Evolutionary conservation across 1,140 invertebrate species (phyloP).

Genomic region (Drosophila dunni): DNA sequence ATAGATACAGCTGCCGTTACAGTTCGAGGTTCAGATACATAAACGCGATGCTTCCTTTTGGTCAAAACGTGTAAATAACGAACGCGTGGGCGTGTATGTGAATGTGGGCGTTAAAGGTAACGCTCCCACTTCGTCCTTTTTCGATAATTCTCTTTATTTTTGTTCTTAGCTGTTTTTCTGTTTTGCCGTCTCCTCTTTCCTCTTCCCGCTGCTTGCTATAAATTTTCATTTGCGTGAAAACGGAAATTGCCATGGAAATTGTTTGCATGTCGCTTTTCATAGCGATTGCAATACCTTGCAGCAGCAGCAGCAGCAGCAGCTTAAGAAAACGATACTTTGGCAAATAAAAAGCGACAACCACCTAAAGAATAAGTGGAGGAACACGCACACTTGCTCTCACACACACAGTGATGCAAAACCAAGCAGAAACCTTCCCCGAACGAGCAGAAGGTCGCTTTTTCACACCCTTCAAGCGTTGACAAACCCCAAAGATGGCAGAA

Average conservation of each 20-base stretch:
- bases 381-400: neutral
- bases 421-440: neutral
- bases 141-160: neutral
- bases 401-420: neutral
- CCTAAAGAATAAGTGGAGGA: too few relatives aligned
- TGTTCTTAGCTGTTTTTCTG: neutral
- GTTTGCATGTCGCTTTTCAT: slow-evolving; percentile 1
- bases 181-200: neutral
- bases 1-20: slow-evolving; percentile 2
- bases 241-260: slow-evolving; percentile 20
- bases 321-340: slow-evolving; percentile 28
- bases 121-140: neutral
- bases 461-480: slow-evolving; percentile 25
- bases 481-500: slow-evolving; percentile 3
- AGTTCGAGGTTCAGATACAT: slow-evolving; percentile 6
- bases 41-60: slow-evolving; percentile 4
- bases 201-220: slow-evolving; percentile 5
- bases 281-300: slow-evolving; percentile 19
- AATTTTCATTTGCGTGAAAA: slow-evolving; percentile 26
- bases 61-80: slow-evolving; percentile 15
- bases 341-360: slow-evolving; percentile 1
- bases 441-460: slow-evolving; percentile 5
- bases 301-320: slow-evolving; percentile 13
- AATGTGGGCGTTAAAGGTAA: slow-evolving; percentile 20
- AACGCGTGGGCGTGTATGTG: slow-evolving; percentile 7